Conservation (phyloP, 2,888 invertebrate species). For the Hypomecis punctinalis region DNA sequence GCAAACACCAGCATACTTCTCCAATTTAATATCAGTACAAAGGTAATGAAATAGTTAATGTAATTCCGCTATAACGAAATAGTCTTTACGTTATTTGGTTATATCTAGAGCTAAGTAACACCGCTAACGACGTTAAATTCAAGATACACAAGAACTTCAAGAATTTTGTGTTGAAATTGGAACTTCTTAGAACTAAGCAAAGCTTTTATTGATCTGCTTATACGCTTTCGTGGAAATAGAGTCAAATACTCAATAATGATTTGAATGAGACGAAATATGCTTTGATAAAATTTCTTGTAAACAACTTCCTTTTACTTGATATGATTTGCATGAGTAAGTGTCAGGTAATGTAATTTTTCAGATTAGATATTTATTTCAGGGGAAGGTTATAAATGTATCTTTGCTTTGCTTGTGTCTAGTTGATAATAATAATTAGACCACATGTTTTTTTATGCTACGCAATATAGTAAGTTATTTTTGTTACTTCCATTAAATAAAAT, state of each 20-base stretch:
- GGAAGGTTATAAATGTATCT: too few species aligned
- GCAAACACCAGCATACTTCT: background rate
- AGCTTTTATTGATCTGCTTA: background rate
- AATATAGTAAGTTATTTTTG: too few species aligned
- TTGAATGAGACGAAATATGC: too few species aligned
- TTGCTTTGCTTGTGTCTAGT: too few species aligned
- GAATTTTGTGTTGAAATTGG: conserved; percentile 1
- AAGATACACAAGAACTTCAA: background rate
- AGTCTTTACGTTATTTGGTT: conserved; percentile 5
- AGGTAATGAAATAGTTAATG: conserved; percentile 5
- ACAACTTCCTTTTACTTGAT: too few species aligned
- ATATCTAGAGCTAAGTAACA: background rate
- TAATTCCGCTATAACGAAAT: conserved; percentile 6
- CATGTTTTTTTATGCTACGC: too few species aligned
- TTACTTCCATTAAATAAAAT: too few species aligned
- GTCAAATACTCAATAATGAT: background rate
- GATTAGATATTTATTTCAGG: too few species aligned
- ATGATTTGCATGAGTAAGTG: too few species aligned
- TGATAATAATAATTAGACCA: too few species aligned
- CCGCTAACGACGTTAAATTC: conserved; percentile 3
- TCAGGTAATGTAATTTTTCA: too few species aligned
- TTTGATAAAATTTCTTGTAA: too few species aligned
- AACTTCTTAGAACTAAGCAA: background rate
- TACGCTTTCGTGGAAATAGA: background rate
- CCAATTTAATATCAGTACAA: conserved; percentile 9